phyloP scores from a whole-genome alignment of 1,140 invertebrate species.

The Cydia fagiglandana region DNA sequence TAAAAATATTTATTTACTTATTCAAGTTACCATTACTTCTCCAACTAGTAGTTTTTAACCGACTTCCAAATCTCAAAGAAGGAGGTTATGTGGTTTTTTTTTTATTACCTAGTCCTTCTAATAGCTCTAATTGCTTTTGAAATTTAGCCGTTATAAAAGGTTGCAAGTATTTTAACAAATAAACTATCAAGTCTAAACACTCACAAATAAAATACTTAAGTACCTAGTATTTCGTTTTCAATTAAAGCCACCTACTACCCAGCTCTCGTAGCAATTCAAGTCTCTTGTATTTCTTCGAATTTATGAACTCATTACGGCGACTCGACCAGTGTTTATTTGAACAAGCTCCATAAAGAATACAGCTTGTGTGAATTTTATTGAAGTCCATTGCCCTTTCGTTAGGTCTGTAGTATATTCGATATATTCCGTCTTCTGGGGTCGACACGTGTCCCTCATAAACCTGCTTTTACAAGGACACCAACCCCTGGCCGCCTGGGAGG shows the following conservation, averaged over 20 bases:
- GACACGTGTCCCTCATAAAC: constrained; percentile 72
- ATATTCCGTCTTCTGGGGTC: constrained; percentile 42
- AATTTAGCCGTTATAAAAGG: too few species aligned
- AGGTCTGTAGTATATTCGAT: constrained; percentile 25
- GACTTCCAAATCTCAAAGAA: too few species aligned
- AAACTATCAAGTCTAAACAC: too few species aligned
- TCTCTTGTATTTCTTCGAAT: constrained; percentile 20
- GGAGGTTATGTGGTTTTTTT: too few species aligned
- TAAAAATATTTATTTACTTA: too few species aligned
- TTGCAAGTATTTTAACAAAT: too few species aligned
- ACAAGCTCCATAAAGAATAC: constrained; percentile 31
- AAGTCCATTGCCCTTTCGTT: constrained; percentile 29
- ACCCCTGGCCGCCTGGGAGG: constrained; percentile 49
- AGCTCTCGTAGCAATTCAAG: constrained; percentile 1
- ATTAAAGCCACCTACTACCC: not conserved
- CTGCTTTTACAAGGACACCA: constrained; percentile 63
- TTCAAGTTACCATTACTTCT: too few species aligned
- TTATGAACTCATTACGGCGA: constrained; percentile 20
- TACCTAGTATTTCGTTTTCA: constrained; percentile 1
- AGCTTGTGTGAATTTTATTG: constrained; percentile 31
- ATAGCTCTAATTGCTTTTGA: too few species aligned
- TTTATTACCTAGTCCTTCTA: too few species aligned
- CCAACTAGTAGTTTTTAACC: too few species aligned
- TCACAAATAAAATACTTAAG: not conserved
- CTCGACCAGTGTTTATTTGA: constrained; percentile 29